Evolutionary conservation across 2,797 vertebrate species (phyloP).

Genomic region (Sebastes cheni): DNA sequence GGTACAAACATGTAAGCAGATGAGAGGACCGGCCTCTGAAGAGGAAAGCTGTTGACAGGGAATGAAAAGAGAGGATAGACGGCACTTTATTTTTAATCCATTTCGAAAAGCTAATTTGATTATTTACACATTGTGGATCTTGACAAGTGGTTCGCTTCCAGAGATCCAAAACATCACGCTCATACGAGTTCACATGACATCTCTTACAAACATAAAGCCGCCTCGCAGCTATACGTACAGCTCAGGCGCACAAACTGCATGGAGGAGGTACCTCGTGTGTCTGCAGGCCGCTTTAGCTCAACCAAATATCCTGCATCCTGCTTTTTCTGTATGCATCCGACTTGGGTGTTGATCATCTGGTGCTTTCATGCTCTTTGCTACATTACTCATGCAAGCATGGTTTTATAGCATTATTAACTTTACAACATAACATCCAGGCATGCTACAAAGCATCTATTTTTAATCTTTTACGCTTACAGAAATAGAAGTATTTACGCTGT

Average conservation of each 20-base stretch:
- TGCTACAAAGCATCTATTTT: constrained; percentile 48
- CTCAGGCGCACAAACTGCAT: constrained; percentile 13
- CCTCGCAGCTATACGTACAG: constrained; percentile 12
- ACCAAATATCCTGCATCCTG: constrained; percentile 29
- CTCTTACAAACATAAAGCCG: constrained; percentile 30
- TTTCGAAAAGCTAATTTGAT: constrained; percentile 44
- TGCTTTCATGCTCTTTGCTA: constrained; percentile 22
- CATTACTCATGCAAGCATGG: constrained; percentile 19
- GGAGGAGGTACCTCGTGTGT: constrained; percentile 7
- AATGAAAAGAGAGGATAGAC: background rate
- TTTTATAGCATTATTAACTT: constrained; percentile 25
- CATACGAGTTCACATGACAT: constrained; percentile 27
- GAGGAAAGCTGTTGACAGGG: constrained; percentile 6
- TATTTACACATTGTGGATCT: constrained; percentile 42
- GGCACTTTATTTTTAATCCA: constrained; percentile 49
- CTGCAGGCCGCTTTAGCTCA: constrained; percentile 18
- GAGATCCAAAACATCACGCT: constrained; percentile 34
- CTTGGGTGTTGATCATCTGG: constrained; percentile 40
- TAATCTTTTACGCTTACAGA: constrained; percentile 21
- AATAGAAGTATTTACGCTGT: constrained; percentile 31
- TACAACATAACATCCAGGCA: constrained; percentile 48
- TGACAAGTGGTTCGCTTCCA: constrained; percentile 18
- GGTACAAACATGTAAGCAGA: constrained; percentile 18
- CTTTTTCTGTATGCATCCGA: constrained; percentile 29
- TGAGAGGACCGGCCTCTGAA: constrained; percentile 5